phyloP scores from a whole-genome alignment of 2,797 vertebrate genomes.

The Lagodon rhomboides region DNA sequence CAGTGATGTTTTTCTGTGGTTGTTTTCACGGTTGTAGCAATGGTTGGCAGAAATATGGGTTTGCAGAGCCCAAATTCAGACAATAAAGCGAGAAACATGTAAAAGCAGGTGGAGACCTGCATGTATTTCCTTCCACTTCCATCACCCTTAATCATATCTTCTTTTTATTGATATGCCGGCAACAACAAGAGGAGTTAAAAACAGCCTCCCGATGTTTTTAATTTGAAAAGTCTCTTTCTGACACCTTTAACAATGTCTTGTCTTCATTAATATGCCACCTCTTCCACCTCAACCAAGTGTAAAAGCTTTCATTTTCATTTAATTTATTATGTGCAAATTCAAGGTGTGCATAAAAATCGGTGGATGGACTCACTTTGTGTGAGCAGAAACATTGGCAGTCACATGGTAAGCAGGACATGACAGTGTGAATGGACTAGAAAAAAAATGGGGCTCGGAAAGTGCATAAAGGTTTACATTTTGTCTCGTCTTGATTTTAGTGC shows the following conservation, averaged over 20 bases:
- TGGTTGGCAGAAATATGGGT: not conserved
- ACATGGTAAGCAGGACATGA: constrained; percentile 13
- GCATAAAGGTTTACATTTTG: not conserved
- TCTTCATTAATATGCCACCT: constrained; percentile 52
- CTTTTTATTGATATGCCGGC: constrained; percentile 37
- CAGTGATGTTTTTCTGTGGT: not conserved
- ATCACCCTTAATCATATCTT: constrained; percentile 34
- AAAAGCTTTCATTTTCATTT: constrained; percentile 67
- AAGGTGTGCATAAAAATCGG: constrained; percentile 43
- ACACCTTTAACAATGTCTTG: constrained; percentile 37
- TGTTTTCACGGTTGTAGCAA: not conserved
- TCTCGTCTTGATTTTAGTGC: not conserved
- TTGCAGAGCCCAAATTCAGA: constrained; percentile 7
- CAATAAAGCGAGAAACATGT: constrained; percentile 7
- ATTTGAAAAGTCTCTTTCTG: constrained; percentile 33
- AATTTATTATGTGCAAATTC: constrained; percentile 58
- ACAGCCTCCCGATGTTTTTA: constrained; percentile 6
- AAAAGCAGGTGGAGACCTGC: constrained; percentile 17
- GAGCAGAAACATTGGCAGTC: constrained; percentile 5
- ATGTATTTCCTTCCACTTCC: constrained; percentile 37
- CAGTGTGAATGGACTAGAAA: not conserved
- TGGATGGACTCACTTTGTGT: constrained; percentile 35
- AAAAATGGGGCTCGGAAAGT: not conserved
- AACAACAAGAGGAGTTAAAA: constrained; percentile 30
- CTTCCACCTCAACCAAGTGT: constrained; percentile 47